Evolutionary conservation across 30 jellyfish, hydroid and myxozoan genomes (phyloP).

Genomic region (Aurelia aurita complex sp. Pacific): DNA sequence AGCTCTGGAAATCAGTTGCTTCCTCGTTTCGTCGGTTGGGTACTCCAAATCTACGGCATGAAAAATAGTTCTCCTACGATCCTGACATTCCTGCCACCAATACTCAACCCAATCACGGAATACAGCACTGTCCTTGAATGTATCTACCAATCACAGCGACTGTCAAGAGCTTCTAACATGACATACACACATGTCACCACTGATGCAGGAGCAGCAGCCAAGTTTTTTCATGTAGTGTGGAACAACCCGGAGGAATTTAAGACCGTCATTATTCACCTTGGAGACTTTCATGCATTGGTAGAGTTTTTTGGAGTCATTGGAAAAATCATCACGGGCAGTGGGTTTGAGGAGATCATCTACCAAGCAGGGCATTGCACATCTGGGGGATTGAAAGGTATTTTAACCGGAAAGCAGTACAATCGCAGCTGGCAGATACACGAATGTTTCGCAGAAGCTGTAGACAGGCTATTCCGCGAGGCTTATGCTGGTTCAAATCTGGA

Average conservation of each 20-base stretch:
- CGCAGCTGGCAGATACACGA: slow-evolving; percentile 47
- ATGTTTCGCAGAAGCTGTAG: slow-evolving; percentile 26
- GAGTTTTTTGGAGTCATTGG: slow-evolving; percentile 41
- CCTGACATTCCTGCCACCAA: slow-evolving; percentile 8
- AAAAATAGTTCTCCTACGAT: slow-evolving; percentile 9
- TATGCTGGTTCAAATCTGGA: background rate
- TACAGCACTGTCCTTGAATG: slow-evolving; percentile 11
- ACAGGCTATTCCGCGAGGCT: slow-evolving; percentile 28
- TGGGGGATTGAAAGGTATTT: slow-evolving; percentile 46
- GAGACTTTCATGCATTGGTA: slow-evolving; percentile 36
- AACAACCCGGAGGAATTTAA: slow-evolving; percentile 32
- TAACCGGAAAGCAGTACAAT: slow-evolving; percentile 48
- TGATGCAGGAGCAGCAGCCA: slow-evolving; percentile 48
- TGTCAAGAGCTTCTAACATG: slow-evolving; percentile 15
- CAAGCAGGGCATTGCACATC: slow-evolving; percentile 48
- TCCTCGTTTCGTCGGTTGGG: slow-evolving; percentile 37
- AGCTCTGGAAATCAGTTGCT: slow-evolving; percentile 10
- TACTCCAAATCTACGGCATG: slow-evolving; percentile 15
- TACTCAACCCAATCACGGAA: slow-evolving; percentile 14
- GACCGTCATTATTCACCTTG: slow-evolving; percentile 28
- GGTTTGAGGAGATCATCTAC: slow-evolving; percentile 32
- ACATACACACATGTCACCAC: background rate
- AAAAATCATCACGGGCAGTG: slow-evolving; percentile 30
- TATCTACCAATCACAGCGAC: slow-evolving; percentile 3
- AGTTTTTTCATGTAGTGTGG: slow-evolving; percentile 37